These are phyloP conservation scores for Neodiprion pinetum DNA, from an alignment of 1,140 invertebrate genomes.

Conservation along the genomic window DNA sequence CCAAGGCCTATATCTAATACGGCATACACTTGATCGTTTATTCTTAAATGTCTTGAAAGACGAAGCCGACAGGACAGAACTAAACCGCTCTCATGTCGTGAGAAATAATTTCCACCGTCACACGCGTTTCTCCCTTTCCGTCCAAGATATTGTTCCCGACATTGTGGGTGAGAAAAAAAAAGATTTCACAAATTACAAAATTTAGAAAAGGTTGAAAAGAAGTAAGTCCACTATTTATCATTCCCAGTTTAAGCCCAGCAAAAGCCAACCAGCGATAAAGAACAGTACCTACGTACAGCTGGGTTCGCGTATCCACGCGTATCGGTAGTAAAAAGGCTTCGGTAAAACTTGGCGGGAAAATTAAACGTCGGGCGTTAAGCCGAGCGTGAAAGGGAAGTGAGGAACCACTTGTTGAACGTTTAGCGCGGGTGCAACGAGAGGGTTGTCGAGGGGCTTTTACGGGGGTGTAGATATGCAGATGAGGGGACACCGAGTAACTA, in stretches of 20 bases:
- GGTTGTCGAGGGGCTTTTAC: conserved; percentile 23
- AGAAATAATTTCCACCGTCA: neutral
- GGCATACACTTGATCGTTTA: neutral
- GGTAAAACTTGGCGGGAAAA: conserved; percentile 35
- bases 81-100: neutral
- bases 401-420: conserved; percentile 62
- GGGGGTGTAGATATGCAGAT: conserved; percentile 58
- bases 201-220: no score
- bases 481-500: conserved; percentile 55
- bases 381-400: conserved; percentile 60
- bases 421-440: conserved; percentile 41
- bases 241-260: no score
- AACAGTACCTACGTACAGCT: no score
- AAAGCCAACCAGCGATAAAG: no score
- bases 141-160: no score
- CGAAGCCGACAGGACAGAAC: neutral
- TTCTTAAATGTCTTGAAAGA: neutral
- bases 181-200: no score
- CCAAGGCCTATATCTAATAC: neutral
- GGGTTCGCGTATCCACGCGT: no score
- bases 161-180: no score
- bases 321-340: no score
- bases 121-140: no score
- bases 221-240: no score
- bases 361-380: conserved; percentile 60